A percentile compares a stretch with the other conserved stretches of the same genome.
phyloP scores from a whole-genome alignment of 1,140 invertebrate genomes.

The Drosophila auraria region DNA sequence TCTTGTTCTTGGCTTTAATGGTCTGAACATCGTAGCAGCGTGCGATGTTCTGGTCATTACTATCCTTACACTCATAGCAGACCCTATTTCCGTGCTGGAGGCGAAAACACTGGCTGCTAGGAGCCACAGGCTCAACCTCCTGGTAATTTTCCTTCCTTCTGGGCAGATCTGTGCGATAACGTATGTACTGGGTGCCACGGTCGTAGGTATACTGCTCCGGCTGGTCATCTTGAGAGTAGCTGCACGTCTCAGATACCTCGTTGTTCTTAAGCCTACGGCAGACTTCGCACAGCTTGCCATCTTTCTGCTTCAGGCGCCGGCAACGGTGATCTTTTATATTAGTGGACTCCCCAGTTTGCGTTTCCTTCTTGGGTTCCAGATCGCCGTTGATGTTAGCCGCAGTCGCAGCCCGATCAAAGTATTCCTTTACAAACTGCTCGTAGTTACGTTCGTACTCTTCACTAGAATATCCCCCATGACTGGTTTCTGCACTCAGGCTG shows the following conservation, averaged over 20 bases:
- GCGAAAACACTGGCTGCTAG: constrained; percentile 62
- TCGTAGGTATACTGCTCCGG: constrained; percentile 67
- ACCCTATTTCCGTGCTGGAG: constrained; percentile 36
- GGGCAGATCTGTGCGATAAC: constrained; percentile 37
- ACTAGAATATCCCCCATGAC: constrained; percentile 37
- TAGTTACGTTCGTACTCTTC: constrained; percentile 77
- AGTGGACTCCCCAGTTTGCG: constrained; percentile 30
- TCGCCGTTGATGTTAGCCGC: constrained; percentile 16
- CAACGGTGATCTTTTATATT: constrained; percentile 40
- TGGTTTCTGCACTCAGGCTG: constrained; percentile 51
- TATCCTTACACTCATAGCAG: constrained; percentile 68
- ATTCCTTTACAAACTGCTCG: constrained; percentile 73
- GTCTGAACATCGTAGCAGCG: constrained; percentile 58
- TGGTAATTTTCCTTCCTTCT: constrained; percentile 9
- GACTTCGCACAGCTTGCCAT: constrained; percentile 63
- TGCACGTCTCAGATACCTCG: constrained; percentile 74
- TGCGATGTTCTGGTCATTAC: constrained; percentile 38
- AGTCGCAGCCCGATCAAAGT: constrained; percentile 60
- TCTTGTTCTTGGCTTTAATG: constrained; percentile 7
- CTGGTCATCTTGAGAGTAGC: constrained; percentile 61
- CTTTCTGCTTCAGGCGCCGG: constrained; percentile 24
- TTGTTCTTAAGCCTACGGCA: constrained; percentile 64
- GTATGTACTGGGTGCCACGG: constrained; percentile 61
- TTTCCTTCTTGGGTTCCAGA: constrained; percentile 24
- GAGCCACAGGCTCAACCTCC: constrained; percentile 10